Evolutionary conservation across 2,888 invertebrate genomes (phyloP).

Genomic region (Peribatodes rhomboidaria): DNA sequence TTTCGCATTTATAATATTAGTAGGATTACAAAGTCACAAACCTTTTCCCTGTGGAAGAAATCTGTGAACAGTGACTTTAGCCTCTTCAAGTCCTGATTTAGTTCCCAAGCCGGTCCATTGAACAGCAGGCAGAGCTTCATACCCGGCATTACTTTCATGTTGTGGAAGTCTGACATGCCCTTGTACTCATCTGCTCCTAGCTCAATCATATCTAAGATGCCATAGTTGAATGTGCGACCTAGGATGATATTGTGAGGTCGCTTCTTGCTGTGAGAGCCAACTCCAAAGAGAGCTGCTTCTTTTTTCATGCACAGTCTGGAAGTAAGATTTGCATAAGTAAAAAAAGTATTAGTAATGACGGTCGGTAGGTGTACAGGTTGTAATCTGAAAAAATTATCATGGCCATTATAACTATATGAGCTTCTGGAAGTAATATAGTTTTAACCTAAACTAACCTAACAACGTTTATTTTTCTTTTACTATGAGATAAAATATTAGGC

Average conservation of each 20-base stretch:
- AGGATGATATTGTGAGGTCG: slow-evolving; percentile 96
- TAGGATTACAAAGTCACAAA: slow-evolving; percentile 43
- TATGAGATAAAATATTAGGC: not conserved
- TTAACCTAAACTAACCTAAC: no score
- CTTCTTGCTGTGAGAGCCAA: slow-evolving; percentile 97
- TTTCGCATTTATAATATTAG: no score
- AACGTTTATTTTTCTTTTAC: no score
- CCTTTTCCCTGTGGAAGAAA: slow-evolving; percentile 95
- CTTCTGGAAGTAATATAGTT: no score
- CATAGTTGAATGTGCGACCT: slow-evolving; percentile 95
- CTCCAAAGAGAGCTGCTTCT: slow-evolving; percentile 95
- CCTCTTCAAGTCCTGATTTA: slow-evolving; percentile 92
- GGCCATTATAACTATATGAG: no score
- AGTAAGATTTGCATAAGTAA: slow-evolving; percentile 6
- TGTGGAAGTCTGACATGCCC: slow-evolving; percentile 92
- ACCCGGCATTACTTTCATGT: slow-evolving; percentile 92
- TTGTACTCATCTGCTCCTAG: slow-evolving; percentile 95
- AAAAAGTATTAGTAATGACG: not conserved
- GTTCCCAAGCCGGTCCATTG: slow-evolving; percentile 96
- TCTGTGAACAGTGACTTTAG: slow-evolving; percentile 96
- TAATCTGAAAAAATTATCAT: no score
- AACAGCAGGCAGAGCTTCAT: slow-evolving; percentile 97
- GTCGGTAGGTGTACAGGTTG: no score
- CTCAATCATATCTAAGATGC: slow-evolving; percentile 98
- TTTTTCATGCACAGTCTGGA: slow-evolving; percentile 91